Evolutionary conservation across 2,113 vertebrate species (phyloP).

Genomic region (Rhombomys opimus): DNA sequence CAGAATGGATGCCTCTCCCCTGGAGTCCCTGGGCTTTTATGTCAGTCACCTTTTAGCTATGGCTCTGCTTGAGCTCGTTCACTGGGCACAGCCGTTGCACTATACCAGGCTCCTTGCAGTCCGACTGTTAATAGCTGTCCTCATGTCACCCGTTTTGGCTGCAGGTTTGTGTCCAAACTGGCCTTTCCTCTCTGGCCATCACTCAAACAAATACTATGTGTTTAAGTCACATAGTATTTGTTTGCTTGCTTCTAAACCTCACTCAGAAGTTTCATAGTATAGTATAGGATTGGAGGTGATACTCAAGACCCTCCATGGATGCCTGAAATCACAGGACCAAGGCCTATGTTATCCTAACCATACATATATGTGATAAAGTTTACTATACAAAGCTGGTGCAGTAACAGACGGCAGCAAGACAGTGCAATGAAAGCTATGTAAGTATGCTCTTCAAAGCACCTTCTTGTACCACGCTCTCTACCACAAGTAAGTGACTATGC

Average conservation of each 20-base stretch:
- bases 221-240: no score
- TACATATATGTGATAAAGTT: neutral
- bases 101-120: neutral
- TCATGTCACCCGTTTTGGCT: neutral
- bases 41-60: neutral
- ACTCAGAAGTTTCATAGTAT: neutral
- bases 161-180: neutral
- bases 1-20: neutral
- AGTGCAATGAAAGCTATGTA: neutral
- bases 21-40: neutral
- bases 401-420: neutral
- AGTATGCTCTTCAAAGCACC: neutral
- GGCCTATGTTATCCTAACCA: neutral
- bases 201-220: neutral
- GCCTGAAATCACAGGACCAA: neutral
- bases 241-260: neutral
- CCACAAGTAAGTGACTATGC: no score
- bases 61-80: neutral
- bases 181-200: neutral
- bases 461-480: neutral
- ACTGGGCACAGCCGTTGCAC: neutral
- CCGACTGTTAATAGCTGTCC: fast-evolving
- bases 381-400: neutral
- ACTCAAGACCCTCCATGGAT: neutral
- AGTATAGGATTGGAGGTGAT: neutral